These are phyloP conservation scores for Australoheros facetus DNA, from an alignment of 2,797 vertebrate genomes.

Conservation along the genomic window DNA sequence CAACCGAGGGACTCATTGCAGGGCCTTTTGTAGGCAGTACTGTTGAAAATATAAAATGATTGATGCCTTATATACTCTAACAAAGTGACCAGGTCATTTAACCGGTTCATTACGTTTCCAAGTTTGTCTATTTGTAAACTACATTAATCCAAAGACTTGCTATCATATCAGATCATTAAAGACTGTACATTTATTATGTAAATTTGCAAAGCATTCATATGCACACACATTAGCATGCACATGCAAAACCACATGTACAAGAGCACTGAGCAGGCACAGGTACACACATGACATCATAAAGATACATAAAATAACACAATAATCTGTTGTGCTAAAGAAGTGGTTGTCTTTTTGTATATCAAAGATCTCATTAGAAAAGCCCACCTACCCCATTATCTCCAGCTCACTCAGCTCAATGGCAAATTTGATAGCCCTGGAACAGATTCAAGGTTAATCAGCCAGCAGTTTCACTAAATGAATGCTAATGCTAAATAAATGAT, in stretches of 20 bases:
- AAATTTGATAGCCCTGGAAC: conserved; percentile 39
- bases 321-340: conserved; percentile 52
- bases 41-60: background rate
- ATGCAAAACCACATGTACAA: background rate
- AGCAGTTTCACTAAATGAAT: conserved; percentile 19
- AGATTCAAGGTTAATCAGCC: conserved; percentile 55
- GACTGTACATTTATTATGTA: background rate
- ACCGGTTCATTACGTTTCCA: background rate
- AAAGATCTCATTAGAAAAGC: conserved; percentile 69
- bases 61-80: background rate
- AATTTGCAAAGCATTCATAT: background rate
- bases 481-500: conserved; percentile 43
- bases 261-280: background rate
- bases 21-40: background rate
- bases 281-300: conserved; percentile 42
- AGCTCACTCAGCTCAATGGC: conserved; percentile 38
- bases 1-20: background rate
- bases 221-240: conserved; percentile 2
- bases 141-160: background rate
- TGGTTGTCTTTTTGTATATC: conserved; percentile 55
- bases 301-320: conserved; percentile 50
- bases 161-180: background rate
- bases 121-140: background rate
- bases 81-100: background rate
- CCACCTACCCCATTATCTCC: conserved; percentile 40